Evolutionary conservation across 2,888 invertebrate species (phyloP), one percentile per base, ranked within the genome.

Genomic region (Xestia ashworthii): DNA sequence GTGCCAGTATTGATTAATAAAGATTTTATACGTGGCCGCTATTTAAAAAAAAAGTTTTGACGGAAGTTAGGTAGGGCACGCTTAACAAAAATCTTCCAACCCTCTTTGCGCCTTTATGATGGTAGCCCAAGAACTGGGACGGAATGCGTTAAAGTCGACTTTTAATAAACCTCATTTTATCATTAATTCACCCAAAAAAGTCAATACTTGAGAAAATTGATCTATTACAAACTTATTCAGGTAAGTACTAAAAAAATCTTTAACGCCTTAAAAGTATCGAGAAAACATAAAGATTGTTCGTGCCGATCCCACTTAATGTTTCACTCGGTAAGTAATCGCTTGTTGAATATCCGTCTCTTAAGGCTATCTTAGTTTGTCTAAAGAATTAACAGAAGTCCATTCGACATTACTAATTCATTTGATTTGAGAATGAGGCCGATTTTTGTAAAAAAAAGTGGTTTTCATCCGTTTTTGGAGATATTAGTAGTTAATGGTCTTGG

Each of bases 211-310:
- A 44, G 14, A 68, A 25, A 64, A 64, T 53, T 53, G 53, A 53
- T 53, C 53, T 48, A 69, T 65, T 60, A 60, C 9, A 16, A 41
- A 14, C 32, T 25, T 32, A 58, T 12, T 12, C 3, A 32, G 32
- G 32, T n/a, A 38, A 14, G 5, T 9, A 44, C 22, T 19, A 46
- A 48, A 81, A 69, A 66, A n/a, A 22, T 0, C 14, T 71, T 62
- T 64, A 53, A 62, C 38, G n/a, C 83, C 83, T 64, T 80, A 80
- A 69, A 83, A 71, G 83, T 71, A 83, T 71, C 71, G 65, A 76
- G 73, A 78, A 76, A 74, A 77, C 84, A 58, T 83, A 74, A 80
- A 80, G 83, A 83, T 83, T 62, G 71, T 76, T 72, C 60, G 74
- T 75, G 60, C 70, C n/a, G 84, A 83, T 84, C 65, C 48, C 25